These are phyloP conservation scores for Anoplius nigerrimus DNA, from an alignment of 2,888 invertebrate genomes.

Conservation along the genomic window DNA sequence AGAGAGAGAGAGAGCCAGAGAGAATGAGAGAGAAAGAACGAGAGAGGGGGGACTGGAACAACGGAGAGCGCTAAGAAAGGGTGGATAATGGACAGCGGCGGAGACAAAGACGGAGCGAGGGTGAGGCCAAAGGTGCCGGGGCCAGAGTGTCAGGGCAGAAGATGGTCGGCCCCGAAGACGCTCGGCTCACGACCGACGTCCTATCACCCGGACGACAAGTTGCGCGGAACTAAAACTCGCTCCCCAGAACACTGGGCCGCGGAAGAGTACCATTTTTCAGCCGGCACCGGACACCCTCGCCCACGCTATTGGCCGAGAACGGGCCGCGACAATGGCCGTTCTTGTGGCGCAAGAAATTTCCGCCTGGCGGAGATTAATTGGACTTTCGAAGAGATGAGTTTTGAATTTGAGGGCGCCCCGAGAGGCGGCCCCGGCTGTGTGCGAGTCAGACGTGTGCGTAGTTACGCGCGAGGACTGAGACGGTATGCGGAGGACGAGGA, in stretches of 20 bases:
- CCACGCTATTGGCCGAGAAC: conserved; percentile 12
- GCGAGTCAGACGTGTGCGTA: no score
- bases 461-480: no score
- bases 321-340: conserved; percentile 52
- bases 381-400: conserved; percentile 25
- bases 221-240: conserved; percentile 16
- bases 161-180: no score
- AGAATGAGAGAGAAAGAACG: conserved; percentile 4
- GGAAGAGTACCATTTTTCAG: conserved; percentile 30
- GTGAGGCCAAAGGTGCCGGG: not conserved
- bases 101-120: not conserved
- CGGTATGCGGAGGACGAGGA: not conserved
- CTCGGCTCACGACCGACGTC: no score
- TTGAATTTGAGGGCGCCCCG: conserved; percentile 30
- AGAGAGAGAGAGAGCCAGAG: no score
- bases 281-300: conserved; percentile 30
- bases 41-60: not conserved
- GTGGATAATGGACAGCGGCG: not conserved
- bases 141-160: not conserved
- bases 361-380: conserved; percentile 67
- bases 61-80: not conserved
- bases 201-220: no score
- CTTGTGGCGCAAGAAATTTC: conserved; percentile 57
- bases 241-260: no score
- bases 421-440: conserved; percentile 3